Conservation (phyloP, 2,113 vertebrate species). For the Pygathrix nemaeus region DNA sequence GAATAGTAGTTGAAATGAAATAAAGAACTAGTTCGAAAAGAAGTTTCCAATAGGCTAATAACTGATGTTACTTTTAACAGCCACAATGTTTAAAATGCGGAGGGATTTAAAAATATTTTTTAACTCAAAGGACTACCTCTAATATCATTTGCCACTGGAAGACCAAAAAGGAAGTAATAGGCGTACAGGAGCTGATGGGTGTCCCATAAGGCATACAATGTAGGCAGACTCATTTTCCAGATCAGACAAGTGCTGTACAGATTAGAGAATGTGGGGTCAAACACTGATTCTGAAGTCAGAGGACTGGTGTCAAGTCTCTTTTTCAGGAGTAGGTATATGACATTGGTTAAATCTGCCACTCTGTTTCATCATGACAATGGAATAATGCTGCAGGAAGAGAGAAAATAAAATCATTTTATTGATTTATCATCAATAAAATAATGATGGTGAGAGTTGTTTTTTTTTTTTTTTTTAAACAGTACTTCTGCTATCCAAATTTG, state of each 20-base stretch:
- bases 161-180: background rate
- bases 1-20: background rate
- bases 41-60: background rate
- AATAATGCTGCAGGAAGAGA: background rate
- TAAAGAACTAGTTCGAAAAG: background rate
- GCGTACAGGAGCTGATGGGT: background rate
- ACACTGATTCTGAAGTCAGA: background rate
- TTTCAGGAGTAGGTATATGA: background rate
- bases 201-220: background rate
- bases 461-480: background rate
- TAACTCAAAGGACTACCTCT: background rate
- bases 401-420: no score
- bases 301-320: background rate
- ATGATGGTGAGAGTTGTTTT: background rate
- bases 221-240: background rate
- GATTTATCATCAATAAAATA: background rate
- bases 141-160: background rate
- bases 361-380: background rate
- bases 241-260: no score
- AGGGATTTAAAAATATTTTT: background rate
- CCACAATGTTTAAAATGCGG: background rate
- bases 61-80: background rate
- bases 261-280: background rate
- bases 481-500: background rate
- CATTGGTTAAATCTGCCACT: background rate